These are phyloP conservation scores for Leuciscus idus DNA, from an alignment of 2,113 vertebrate genomes.

Conservation along the genomic window DNA sequence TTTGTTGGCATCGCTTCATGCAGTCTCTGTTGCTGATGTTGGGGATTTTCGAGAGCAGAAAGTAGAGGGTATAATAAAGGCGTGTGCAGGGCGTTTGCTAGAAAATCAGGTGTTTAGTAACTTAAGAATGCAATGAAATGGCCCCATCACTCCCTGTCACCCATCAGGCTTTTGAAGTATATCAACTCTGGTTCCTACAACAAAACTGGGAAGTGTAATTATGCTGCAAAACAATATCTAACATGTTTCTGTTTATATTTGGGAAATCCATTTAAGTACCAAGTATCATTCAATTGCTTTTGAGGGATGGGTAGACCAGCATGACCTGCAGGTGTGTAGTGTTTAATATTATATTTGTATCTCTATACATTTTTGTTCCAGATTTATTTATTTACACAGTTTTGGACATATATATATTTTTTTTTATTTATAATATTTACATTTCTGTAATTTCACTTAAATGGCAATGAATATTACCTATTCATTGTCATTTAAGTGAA, in stretches of 20 bases:
- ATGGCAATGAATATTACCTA: no score
- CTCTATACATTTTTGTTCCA: neutral
- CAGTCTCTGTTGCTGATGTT: neutral
- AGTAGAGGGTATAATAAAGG: neutral
- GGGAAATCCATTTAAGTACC: neutral
- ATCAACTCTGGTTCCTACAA: neutral
- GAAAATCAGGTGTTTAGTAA: neutral
- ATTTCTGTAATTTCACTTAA: no score
- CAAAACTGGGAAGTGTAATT: constrained; percentile 3
- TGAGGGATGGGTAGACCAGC: neutral
- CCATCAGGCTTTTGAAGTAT: constrained; percentile 3
- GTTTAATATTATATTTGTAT: neutral
- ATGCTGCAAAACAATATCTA: neutral
- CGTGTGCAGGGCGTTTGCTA: neutral
- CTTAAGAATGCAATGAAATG: constrained; percentile 4
- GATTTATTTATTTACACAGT: neutral
- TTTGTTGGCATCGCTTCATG: constrained; percentile 29
- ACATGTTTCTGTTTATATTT: neutral
- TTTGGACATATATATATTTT: neutral
- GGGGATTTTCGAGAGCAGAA: neutral
- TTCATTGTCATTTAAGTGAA: no score
- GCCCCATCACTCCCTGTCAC: constrained; percentile 24
- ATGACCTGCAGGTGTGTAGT: neutral
- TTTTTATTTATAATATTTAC: no score
- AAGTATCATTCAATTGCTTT: neutral